Base-by-base conservation (phyloP, 2,113 vertebrate species). In the Paralichthys olivaceus region DNA sequence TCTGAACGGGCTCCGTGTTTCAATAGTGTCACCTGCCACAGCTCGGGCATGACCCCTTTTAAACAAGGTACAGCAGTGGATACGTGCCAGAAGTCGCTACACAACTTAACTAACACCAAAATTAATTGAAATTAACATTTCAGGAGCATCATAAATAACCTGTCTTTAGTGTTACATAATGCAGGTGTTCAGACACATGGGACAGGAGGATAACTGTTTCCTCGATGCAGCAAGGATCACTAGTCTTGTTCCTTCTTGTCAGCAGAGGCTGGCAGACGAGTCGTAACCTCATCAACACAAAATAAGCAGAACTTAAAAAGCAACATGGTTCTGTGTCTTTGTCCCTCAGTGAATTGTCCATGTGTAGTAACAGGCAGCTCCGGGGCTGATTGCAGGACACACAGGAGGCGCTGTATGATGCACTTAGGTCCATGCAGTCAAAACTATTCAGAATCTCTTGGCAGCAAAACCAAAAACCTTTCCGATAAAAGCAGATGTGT, bases 61-160 rank as follows among this genome's bases (percentile, higher is more conserved):
- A 84, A 87, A 86, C 66, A 69, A 79, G 68, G 71, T 51, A 28
- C 22, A 83, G 29, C 22, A 62, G 29, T 32, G 57, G 64, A 26
- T 22, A 20, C 34, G 63, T 55, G 43, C 75, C 69, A 28, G 20
- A 57, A 43, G 63, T 56, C 4, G 2, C 66, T 25, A 55, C 28
- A 69, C 26, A 73, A 37, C 69, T 58, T 12, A 34, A 45, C 47
- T 45, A 62, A 84, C 37, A 32, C 43, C 23, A 51, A 12, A 9
- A 77, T 73, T 34, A 37, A 40, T 53, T 69, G 2, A 60, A 65
- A 62, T 1, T 22, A 7, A 77, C 22, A 54, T 26, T 54, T 73
- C 22, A 64, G 62, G 71, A 65, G n/a, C 54, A 45, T 64, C 53
- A 49, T 37, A 40, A 14, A 34, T n/a, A 72, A 55, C 67, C 53